Base-by-base conservation (phyloP, 1,140 invertebrate species). In the Tachypleus tridentatus region DNA sequence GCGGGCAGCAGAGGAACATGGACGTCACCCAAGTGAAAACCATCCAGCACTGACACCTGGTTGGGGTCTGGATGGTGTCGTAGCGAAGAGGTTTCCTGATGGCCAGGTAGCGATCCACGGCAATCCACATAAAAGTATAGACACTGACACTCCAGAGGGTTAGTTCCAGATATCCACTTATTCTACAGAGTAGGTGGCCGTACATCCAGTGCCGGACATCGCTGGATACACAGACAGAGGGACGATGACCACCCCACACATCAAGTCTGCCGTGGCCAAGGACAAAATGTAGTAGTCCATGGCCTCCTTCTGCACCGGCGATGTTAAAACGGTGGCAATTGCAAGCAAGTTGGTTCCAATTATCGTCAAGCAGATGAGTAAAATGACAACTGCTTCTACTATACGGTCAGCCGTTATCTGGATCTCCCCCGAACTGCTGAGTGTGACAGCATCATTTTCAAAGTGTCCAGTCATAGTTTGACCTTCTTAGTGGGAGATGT, bases 61-160 rank as follows among this genome's bases (percentile, higher is more conserved):
- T 91, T 72, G 87, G 86, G 4, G 90, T 93, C 77, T 93, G 91
- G 65, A 96, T 87, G 62, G 89, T 92, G 78, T 96, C 91, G 83
- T 98, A 96, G 70, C 93, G 85, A 67, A 95, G 82, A 51, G 94
- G 95, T 79, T 97, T 97, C 61, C 92, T 82, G 69, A 89, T 83
- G 52, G 93, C 93, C 67, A 97, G 80, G 77, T 97, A 98, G 63
- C 81, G 84, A 82, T 97, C 93, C 62, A 96, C 92, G 64, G 90
- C 91, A 69, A 97, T 95, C 92, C 92, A 97, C 87, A 94, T 94
- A 77, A 95, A 91, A 5, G 92, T 96, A 80, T 93, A 97, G 5
- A 94, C 86, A 48, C 88, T 91, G 63, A 93, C 86, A 64, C 89
- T 87, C 87, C 92, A 93, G 11, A 97, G 82, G 0, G 91, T 92